phyloP scores from a whole-genome alignment of 2,113 vertebrate genomes.

The Gymnogyps californianus region DNA sequence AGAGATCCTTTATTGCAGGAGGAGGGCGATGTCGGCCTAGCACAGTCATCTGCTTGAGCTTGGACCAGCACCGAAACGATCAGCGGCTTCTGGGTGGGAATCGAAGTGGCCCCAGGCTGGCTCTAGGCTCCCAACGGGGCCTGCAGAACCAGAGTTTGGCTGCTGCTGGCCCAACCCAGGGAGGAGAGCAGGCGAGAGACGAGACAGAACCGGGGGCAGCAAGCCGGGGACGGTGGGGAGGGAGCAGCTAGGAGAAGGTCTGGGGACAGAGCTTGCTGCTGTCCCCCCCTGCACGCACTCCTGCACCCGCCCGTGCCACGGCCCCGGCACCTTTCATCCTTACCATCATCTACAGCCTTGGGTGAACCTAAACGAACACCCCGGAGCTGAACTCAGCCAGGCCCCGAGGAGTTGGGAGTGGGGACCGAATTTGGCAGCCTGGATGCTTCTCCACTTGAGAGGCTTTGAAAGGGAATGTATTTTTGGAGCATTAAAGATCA shows the following conservation, averaged over 20 bases:
- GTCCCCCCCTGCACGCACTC: background rate
- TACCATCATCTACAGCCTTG: background rate
- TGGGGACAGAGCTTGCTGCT: background rate
- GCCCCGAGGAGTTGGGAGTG: background rate
- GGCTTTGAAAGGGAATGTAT: conserved; percentile 49
- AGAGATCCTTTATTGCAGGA: background rate
- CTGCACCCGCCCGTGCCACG: fast-evolving
- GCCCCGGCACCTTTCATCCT: background rate
- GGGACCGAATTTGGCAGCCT: background rate
- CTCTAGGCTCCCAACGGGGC: too few relatives aligned
- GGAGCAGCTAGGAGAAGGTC: background rate
- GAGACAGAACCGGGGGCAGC: background rate
- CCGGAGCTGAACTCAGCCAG: background rate
- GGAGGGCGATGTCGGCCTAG: background rate
- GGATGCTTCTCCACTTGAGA: background rate
- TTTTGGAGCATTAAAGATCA: conserved; percentile 56
- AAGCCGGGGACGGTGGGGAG: background rate
- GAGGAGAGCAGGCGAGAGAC: background rate
- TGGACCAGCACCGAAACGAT: background rate
- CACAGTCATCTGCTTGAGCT: background rate
- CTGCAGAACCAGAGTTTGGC: background rate
- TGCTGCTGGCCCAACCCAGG: background rate
- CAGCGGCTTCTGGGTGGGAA: background rate
- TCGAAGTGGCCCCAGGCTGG: fast-evolving
- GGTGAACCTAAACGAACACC: background rate